phyloP scores from a whole-genome alignment of 2,888 invertebrate species.

The Biston stratarius region DNA sequence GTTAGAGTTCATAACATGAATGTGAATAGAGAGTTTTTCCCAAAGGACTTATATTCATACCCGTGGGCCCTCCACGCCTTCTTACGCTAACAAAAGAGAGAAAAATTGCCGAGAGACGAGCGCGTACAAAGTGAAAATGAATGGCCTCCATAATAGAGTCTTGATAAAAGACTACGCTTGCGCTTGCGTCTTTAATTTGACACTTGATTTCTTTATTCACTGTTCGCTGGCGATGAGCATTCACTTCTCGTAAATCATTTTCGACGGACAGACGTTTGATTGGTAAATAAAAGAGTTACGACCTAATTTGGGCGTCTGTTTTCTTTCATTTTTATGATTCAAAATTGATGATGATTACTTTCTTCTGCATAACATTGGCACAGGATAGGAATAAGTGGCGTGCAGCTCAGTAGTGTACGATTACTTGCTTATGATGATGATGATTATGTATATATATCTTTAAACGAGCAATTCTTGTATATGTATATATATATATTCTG shows the following conservation, averaged over 20 bases:
- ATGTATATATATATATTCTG: too few relatives aligned
- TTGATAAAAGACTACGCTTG: conserved; percentile 60
- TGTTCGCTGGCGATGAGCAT: conserved; percentile 66
- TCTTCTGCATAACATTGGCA: not conserved
- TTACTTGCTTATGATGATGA: too few relatives aligned
- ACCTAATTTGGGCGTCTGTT: conserved; percentile 19
- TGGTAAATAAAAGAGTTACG: conserved; percentile 31
- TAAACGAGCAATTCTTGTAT: too few relatives aligned
- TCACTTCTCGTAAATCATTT: conserved; percentile 64
- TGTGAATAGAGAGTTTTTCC: conserved; percentile 55
- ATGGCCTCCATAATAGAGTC: conserved; percentile 62
- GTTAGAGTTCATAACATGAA: conserved; percentile 45
- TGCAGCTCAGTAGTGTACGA: not conserved
- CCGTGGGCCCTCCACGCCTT: conserved; percentile 60
- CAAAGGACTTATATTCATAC: conserved; percentile 63
- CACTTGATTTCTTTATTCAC: conserved; percentile 79
- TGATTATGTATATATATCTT: too few relatives aligned
- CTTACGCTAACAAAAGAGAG: conserved; percentile 66
- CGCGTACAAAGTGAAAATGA: conserved; percentile 72
- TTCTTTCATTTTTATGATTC: conserved; percentile 3
- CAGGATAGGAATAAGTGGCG: not conserved
- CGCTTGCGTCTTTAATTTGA: conserved; percentile 71
- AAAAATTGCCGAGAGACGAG: conserved; percentile 72
- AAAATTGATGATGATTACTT: conserved; percentile 1
- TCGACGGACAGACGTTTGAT: conserved; percentile 40